Evolutionary conservation across 2,113 vertebrate species (phyloP), one percentile per base, ranked within the genome.

Genomic region (Melospiza georgiana): DNA sequence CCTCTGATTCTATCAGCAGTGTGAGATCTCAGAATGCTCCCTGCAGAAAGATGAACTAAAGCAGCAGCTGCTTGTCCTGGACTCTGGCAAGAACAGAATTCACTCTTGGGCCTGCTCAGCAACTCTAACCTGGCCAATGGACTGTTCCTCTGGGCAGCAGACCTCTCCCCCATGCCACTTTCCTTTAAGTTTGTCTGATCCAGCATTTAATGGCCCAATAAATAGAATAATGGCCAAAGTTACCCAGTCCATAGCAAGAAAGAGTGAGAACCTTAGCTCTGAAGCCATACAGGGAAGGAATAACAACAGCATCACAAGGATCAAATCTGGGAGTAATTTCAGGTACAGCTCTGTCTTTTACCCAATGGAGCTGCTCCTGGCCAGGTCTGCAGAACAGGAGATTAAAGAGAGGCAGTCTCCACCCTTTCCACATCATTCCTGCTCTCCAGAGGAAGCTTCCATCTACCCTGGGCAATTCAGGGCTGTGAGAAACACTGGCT

Each of bases 11-110:
- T 48, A 52, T 15, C 16, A 91, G 81, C 46, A 54, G 27, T 3
- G 4, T 13, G 52, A 44, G 33, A 44, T 14, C 16, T 52, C 3
- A 1, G 54, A 72, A 27, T 1, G 0, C 19, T 27, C 30, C 30
- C 67, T 44, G 31, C 67, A 87, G 43, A n/a, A 10, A 33, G 20
- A 0, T 44, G 62, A 74, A 39, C n/a, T 65, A 27, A 93, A 93
- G 69, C 12, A 85, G 67, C 48, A 57, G 67, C 52, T 83, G 33
- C 25, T 69, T 69, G 27, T 49, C 9, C 48, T 63, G 73, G 59
- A 52, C 51, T 54, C 69, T 13, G 44, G 24, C 17, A 74, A 63
- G 57, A 67, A 33, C 31, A 66, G n/a, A 89, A 72, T 35, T 63
- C 31, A 11, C 6, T 37, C 58, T 33, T 19, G 2, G 69, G 3